phyloP scores from a whole-genome alignment of 2,113 vertebrate genomes.

The Struthio camelus region DNA sequence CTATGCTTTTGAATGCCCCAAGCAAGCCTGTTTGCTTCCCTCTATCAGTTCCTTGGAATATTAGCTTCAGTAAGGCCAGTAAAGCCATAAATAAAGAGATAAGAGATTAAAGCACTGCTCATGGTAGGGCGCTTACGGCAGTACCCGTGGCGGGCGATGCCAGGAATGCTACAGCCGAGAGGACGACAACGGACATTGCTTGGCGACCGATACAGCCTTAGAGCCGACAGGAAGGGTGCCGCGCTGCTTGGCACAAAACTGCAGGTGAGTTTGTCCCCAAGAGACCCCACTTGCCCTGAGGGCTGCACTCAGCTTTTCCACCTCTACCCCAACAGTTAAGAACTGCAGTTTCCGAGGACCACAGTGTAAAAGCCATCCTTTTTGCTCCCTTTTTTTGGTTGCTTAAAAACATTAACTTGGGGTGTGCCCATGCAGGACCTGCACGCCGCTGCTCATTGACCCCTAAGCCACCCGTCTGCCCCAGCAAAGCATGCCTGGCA shows the following conservation, averaged over 20 bases:
- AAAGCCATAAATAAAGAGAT: conserved; percentile 7
- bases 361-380: not conserved
- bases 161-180: not conserved
- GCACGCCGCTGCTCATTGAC: not conserved
- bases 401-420: not conserved
- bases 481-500: not conserved
- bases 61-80: not conserved
- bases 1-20: fast-evolving
- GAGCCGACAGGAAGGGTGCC: too few relatives aligned
- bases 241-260: not conserved
- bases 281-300: not conserved
- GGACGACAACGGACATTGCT: not conserved
- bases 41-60: not conserved
- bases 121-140: not conserved
- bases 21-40: not conserved
- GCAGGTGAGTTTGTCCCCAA: not conserved
- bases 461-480: not conserved
- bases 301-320: not conserved
- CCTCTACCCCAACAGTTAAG: not conserved
- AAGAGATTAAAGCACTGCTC: conserved; percentile 9
- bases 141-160: not conserved
- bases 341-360: not conserved
- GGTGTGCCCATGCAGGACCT: not conserved
- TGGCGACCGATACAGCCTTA: too few relatives aligned
- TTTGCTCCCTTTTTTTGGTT: not conserved